These are phyloP conservation scores for Ectemnius continuus DNA, from an alignment of 2,888 invertebrate genomes.

Conservation along the genomic window DNA sequence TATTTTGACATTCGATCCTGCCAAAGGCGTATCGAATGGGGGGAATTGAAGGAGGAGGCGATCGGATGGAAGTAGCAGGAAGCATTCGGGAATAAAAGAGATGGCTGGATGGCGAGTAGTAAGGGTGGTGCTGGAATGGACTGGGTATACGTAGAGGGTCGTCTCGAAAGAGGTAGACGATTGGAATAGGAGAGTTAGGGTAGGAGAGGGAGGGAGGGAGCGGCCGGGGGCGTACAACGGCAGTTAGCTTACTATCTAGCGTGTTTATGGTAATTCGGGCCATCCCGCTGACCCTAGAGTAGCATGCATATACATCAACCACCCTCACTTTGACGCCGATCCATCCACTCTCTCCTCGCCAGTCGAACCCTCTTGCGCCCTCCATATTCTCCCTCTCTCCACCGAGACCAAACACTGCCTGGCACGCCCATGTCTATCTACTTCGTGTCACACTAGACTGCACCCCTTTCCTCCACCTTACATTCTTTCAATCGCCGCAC, in stretches of 20 bases:
- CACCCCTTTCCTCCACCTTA: conserved; percentile 20
- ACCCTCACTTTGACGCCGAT: conserved; percentile 70
- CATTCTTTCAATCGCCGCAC: conserved; percentile 12
- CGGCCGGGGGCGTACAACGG: conserved; percentile 53
- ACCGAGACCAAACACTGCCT: conserved; percentile 53
- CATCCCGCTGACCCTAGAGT: conserved; percentile 66
- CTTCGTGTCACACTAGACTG: conserved; percentile 8
- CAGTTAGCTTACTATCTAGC: conserved; percentile 70
- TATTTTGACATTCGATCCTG: conserved; percentile 9
- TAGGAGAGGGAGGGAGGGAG: conserved; percentile 20
- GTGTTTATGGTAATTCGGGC: conserved; percentile 71
- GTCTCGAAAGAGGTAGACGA: conserved; percentile 34
- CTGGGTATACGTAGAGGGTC: background rate
- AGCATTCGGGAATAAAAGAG: no score
- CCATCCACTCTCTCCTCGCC: conserved; percentile 53
- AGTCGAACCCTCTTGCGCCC: conserved; percentile 50
- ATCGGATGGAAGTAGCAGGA: no score
- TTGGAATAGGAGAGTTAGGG: conserved; percentile 36
- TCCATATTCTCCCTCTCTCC: conserved; percentile 32
- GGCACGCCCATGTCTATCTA: conserved; percentile 53
- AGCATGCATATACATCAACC: conserved; percentile 72
- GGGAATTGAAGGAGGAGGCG: no score
- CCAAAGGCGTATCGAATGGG: conserved; percentile 9
- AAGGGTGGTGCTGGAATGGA: conserved; percentile 22
- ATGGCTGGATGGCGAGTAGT: no score